phyloP scores from a whole-genome alignment of 1,140 invertebrate species.

The Muscidifurax raptorellus region DNA sequence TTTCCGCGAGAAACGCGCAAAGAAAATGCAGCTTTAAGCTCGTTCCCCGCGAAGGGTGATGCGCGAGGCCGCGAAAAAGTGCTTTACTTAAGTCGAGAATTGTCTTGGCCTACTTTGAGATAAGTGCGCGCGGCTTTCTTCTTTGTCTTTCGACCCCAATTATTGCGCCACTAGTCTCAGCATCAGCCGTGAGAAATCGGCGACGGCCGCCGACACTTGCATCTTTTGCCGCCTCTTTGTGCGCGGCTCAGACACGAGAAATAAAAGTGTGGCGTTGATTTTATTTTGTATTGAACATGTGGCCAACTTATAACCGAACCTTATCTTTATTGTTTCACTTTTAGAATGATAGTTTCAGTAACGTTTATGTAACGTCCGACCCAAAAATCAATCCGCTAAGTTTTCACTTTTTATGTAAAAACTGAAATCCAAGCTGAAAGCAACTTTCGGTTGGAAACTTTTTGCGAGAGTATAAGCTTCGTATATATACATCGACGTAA shows the following conservation, averaged over 20 bases:
- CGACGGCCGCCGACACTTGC: background rate
- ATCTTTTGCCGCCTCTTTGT: background rate
- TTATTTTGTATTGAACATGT: too few relatives aligned
- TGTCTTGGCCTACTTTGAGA: slow-evolving; percentile 39
- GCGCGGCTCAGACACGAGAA: too few relatives aligned
- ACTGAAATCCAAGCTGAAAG: background rate
- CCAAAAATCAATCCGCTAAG: background rate
- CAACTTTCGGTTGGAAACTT: background rate
- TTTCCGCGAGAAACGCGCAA: background rate
- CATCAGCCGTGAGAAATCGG: background rate
- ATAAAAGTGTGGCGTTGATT: too few relatives aligned
- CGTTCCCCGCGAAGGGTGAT: background rate
- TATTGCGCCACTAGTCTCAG: slow-evolving; percentile 9
- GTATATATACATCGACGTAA: background rate
- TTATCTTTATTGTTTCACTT: too few relatives aligned
- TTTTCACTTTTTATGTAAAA: background rate
- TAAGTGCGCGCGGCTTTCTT: slow-evolving; percentile 33
- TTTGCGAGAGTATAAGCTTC: background rate
- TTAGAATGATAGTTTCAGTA: too few relatives aligned
- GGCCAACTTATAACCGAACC: too few relatives aligned
- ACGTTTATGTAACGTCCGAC: too few relatives aligned
- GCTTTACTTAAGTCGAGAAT: slow-evolving; percentile 19
- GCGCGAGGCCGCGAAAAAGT: slow-evolving; percentile 23
- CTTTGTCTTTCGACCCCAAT: slow-evolving; percentile 31
- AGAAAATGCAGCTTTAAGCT: slow-evolving; percentile 28